These are phyloP conservation scores for Ctenodactylus gundi DNA, from an alignment of 2,113 vertebrate genomes.

Conservation along the genomic window DNA sequence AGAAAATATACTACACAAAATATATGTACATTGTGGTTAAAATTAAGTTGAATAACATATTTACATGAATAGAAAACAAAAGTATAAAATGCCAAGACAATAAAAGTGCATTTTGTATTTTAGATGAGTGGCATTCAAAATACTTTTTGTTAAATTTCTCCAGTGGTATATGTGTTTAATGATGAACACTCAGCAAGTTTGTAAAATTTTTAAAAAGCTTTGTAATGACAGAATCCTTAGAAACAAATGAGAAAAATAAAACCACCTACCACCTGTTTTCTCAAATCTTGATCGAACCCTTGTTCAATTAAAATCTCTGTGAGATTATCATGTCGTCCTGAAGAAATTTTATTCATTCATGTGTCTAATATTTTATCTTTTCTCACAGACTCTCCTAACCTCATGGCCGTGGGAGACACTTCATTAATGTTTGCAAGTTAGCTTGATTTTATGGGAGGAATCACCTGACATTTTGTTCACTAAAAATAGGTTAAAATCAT, in stretches of 20 bases:
- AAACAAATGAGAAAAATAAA: background rate
- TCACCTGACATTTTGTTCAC: slow-evolving; percentile 21
- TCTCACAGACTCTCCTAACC: background rate
- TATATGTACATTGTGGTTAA: background rate
- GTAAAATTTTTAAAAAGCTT: background rate
- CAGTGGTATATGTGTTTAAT: background rate
- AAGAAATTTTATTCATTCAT: background rate
- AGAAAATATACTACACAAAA: background rate
- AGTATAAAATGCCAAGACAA: background rate
- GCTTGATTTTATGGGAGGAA: slow-evolving; percentile 21
- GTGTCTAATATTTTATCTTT: slow-evolving; percentile 34
- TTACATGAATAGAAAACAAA: background rate
- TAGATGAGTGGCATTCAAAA: background rate
- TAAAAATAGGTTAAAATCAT: slow-evolving; percentile 6
- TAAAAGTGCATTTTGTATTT: background rate
- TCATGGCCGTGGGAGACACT: background rate
- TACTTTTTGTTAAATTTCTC: background rate
- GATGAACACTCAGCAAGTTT: background rate
- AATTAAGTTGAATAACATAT: background rate
- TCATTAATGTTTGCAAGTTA: slow-evolving; percentile 33
- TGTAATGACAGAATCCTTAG: background rate
- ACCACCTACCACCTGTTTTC: background rate
- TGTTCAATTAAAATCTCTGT: background rate
- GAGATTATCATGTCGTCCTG: slow-evolving; percentile 23
- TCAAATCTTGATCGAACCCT: background rate